Evolutionary conservation across 1,140 invertebrate genomes (phyloP), one percentile per base, ranked within the genome.

Genomic region (Macrotrachela quadricornifera): DNA sequence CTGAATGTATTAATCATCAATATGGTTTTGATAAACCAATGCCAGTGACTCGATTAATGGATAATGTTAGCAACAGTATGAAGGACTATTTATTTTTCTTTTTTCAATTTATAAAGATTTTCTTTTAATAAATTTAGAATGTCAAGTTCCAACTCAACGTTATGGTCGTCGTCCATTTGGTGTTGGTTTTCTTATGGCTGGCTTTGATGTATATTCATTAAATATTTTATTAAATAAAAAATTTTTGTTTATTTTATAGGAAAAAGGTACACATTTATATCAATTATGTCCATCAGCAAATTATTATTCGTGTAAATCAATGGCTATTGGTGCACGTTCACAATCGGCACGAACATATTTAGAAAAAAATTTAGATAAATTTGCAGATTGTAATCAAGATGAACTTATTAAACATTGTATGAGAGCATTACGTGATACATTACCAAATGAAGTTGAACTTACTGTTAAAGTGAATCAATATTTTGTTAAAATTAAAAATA

Each of bases 281-380:
- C 87, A 96, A 72, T 91, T 88, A 0, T 94, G 91, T 69, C 92
- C 92, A 11, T 96, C 90, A 0, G 90, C 90, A 3, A 96, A 94
- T 66, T 92, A 80, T 64, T 91, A 88, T 64, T 85, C 92, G 65
- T 96, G 91, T 69, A 86, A 90, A 65, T 85, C 90, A 9, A 96
- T 97, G 88, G 88, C 92, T 0, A 94, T 99, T 60, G 94, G 94
- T 1, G 79, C 90, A n/a, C 73, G 94, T 36, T 97, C 91, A 1
- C 94, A 99, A 68, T 88, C 85, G 58, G 91, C 94, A 17, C 73
- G 90, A 53, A 97, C 92, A 13, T 99, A 97, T 67, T 73, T 99
- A 47, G 90, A 95, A 69, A 88, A 87, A 60, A 78, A 92, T 65
- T 68, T 95, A 17, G 78, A 77, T 57, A 75, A 78, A 54, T 87